phyloP scores from a whole-genome alignment of 1,140 invertebrate genomes.

The Ladona fulva region DNA sequence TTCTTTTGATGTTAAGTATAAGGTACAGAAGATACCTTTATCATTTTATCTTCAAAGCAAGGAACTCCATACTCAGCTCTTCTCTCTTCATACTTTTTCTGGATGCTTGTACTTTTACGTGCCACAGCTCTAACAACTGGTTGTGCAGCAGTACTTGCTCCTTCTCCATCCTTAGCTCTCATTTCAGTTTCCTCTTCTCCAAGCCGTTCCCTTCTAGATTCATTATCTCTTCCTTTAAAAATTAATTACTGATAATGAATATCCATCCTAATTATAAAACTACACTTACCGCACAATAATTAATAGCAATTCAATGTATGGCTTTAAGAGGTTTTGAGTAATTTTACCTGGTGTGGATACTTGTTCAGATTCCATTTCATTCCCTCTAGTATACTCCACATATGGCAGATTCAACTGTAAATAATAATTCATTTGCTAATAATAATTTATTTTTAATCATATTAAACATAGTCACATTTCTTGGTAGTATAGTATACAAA shows the following conservation, averaged over 20 bases:
- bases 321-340: no score
- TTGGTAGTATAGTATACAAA: no score
- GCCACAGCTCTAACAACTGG: slow-evolving; percentile 24
- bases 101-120: slow-evolving; percentile 28
- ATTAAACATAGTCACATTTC: no score
- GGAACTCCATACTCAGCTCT: neutral
- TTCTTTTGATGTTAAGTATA: no score
- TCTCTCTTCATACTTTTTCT: neutral
- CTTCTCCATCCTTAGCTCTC: slow-evolving; percentile 26
- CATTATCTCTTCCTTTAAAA: no score
- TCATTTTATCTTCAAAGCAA: neutral
- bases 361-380: slow-evolving; percentile 28
- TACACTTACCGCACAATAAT: no score
- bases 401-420: slow-evolving; percentile 48
- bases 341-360: no score
- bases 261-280: no score
- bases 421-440: slow-evolving; percentile 15
- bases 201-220: no score
- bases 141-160: slow-evolving; percentile 20
- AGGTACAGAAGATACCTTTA: neutral
- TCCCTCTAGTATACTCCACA: slow-evolving; percentile 59
- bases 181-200: slow-evolving; percentile 25
- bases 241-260: no score
- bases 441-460: slow-evolving; percentile 19
- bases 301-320: no score